Base-by-base conservation (phyloP, 2,888 invertebrate species). In the Caenorhabditis imperialis region DNA sequence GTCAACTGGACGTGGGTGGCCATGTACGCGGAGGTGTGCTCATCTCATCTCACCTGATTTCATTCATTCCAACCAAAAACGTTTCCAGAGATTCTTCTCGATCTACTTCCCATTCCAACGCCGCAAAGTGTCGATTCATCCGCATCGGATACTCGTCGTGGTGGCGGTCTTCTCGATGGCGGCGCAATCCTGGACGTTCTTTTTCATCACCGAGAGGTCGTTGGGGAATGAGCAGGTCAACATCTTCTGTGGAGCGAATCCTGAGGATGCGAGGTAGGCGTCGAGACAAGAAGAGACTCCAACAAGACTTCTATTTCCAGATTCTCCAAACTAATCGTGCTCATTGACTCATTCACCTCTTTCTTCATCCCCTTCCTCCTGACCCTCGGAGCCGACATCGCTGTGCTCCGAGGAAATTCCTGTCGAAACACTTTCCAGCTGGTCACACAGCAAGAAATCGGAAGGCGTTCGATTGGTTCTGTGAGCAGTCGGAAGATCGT, bases 1-100 rank as follows among this genome's bases (percentile, higher is more conserved):
- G 72, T 75, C 16, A 77, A 81, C 50, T 81, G 81, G 81, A 35
- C 75, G 20, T 81, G 78, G 78, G 81, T 81, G 8, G 73, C 72
- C 10, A 78, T 80, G 80, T 78, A 78, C 48, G 61, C 76, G 2
- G 73, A 73, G 50, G 76, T 77, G 40, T 50, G 57, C 25, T 3
- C n/a, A n/a, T n/a, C n/a, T n/a, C n/a, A n/a, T n/a, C n/a, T n/a
- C n/a, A n/a, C 23, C 18, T 30, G n/a, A 16, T n/a, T 20, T n/a
- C 23, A 30, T 57, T 57, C 3, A 8, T 18, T 20, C 18, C 18
- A 8, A 40, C 3, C 3, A 33, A n/a, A 20, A 23, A 14, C 10
- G 23, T 10, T 44, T 62, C 18, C 71, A 71, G 53, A 44, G 72
- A 6, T 72, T 72, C 45, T 27, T 57, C 51, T 48, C 50, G 45